These are phyloP conservation scores for Fundulus diaphanus DNA, from an alignment of 2,797 vertebrate species.

Conservation along the genomic window DNA sequence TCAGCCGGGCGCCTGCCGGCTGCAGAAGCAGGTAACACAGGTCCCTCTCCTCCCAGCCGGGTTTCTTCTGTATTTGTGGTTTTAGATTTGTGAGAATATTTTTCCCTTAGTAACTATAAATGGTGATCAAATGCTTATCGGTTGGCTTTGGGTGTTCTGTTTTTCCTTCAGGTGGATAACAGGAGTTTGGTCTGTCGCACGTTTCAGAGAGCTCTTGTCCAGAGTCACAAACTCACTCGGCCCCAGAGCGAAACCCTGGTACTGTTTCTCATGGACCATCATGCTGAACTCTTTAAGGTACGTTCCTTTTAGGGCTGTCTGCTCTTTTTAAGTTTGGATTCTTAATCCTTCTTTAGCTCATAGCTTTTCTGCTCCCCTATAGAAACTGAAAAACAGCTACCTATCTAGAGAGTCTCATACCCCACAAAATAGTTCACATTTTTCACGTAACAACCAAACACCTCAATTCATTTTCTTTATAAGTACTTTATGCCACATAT, in stretches of 20 bases:
- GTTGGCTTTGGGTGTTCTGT: constrained; percentile 1
- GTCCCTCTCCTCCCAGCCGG: not conserved
- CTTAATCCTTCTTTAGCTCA: not conserved
- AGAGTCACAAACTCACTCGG: constrained; percentile 79
- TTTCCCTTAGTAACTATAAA: not conserved
- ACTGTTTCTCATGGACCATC: constrained; percentile 85
- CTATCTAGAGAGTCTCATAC: not conserved
- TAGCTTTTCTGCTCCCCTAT: not conserved
- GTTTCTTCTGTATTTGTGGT: not conserved
- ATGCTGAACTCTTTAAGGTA: constrained; percentile 85
- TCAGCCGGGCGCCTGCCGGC: constrained; percentile 72
- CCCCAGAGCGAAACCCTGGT: constrained; percentile 78
- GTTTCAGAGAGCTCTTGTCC: constrained; percentile 84
- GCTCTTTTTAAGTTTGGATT: not conserved
- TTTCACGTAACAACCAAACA: not conserved
- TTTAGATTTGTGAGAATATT: not conserved
- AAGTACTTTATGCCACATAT: not conserved
- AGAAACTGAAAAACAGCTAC: not conserved
- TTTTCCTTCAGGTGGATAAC: constrained; percentile 81
- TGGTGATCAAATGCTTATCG: not conserved
- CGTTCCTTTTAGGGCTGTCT: not conserved
- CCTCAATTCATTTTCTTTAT: not conserved
- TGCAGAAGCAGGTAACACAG: constrained; percentile 84
- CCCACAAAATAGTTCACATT: not conserved
- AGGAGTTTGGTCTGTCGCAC: constrained; percentile 80